A percentile compares a stretch with the other conserved stretches of the same genome.
Evolutionary conservation across 2,888 invertebrate species (phyloP).

Genomic region (Cataglyphis altisquamis): DNA sequence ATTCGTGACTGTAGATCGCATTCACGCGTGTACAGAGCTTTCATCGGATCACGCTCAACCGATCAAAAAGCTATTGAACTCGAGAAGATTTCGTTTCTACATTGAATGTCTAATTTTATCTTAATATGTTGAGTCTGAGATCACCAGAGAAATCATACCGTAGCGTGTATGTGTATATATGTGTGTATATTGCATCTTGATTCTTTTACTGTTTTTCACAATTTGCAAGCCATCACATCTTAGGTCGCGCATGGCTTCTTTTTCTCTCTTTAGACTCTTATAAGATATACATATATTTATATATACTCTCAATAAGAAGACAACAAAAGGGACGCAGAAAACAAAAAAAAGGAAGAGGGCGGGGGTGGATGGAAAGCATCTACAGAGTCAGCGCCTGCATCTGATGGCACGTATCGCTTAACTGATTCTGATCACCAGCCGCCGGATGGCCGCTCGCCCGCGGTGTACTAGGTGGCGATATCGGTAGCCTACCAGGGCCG

Average conservation of each 20-base stretch:
- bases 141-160: slow-evolving; percentile 70
- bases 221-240: slow-evolving; percentile 27
- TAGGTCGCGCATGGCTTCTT: slow-evolving; percentile 40
- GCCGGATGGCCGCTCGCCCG: slow-evolving; percentile 70
- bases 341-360: slow-evolving; percentile 39
- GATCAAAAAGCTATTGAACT: slow-evolving; percentile 14
- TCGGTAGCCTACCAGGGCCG: slow-evolving; percentile 79
- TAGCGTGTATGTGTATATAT: slow-evolving; percentile 28
- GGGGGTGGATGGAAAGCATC: slow-evolving; percentile 54
- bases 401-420: slow-evolving; percentile 84
- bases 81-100: slow-evolving; percentile 48
- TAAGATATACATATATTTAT: slow-evolving; percentile 4
- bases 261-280: slow-evolving; percentile 11
- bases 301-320: slow-evolving; percentile 44
- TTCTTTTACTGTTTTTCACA: slow-evolving; percentile 24
- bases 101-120: slow-evolving; percentile 57
- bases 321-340: slow-evolving; percentile 45
- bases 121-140: slow-evolving; percentile 68
- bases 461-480: slow-evolving; percentile 84
- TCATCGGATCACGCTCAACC: neutral
- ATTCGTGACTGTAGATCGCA: neutral
- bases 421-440: slow-evolving; percentile 77
- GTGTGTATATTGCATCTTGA: slow-evolving; percentile 11
- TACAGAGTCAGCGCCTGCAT: slow-evolving; percentile 83
- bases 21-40: neutral